Conservation (phyloP, 2,797 vertebrate species). For the Sarcoramphus papa region DNA sequence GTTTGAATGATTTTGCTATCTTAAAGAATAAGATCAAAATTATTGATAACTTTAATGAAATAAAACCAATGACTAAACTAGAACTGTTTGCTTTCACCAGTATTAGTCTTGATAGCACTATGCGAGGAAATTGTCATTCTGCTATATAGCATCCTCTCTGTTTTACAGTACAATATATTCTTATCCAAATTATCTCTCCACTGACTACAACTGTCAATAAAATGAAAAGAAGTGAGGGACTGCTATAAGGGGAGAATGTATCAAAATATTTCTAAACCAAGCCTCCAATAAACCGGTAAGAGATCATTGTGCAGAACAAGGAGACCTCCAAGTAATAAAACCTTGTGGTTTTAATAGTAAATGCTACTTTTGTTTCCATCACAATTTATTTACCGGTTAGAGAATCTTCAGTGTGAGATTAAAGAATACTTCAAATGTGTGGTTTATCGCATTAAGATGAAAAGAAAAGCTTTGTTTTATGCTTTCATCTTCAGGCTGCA, state of each 20-base stretch:
- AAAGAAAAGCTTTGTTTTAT: slow-evolving; percentile 35
- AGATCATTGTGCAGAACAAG: neutral
- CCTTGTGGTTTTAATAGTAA: neutral
- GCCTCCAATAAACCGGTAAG: neutral
- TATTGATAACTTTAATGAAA: neutral
- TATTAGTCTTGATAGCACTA: neutral
- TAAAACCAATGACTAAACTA: neutral
- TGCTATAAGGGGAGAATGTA: neutral
- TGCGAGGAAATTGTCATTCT: neutral
- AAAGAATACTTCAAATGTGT: neutral
- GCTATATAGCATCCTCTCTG: neutral
- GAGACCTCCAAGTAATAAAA: neutral
- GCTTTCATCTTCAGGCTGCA: slow-evolving; percentile 14
- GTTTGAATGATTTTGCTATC: neutral
- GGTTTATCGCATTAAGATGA: neutral
- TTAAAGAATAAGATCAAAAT: neutral
- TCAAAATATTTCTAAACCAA: neutral
- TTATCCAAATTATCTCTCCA: neutral
- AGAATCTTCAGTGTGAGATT: neutral
- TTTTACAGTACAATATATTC: neutral
- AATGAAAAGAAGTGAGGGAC: neutral
- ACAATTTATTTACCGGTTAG: neutral
- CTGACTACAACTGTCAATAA: neutral
- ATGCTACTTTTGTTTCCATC: neutral
- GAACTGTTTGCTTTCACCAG: neutral